Evolutionary conservation across 2,113 vertebrate species (phyloP).

Genomic region (Actinemys pallida): DNA sequence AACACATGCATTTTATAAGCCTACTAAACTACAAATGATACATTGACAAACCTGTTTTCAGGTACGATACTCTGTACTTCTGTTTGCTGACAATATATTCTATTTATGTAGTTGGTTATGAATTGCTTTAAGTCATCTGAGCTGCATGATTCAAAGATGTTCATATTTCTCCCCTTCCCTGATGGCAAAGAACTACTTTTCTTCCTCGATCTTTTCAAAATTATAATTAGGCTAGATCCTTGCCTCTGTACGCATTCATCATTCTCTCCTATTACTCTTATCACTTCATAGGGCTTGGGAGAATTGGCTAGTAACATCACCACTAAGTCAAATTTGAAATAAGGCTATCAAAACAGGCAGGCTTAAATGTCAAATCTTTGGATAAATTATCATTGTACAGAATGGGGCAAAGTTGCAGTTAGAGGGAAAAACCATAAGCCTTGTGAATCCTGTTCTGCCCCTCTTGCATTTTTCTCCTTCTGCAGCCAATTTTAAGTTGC

Average conservation of each 20-base stretch:
- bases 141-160: conserved; percentile 50
- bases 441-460: not conserved
- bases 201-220: conserved; percentile 27
- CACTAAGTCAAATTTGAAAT: conserved; percentile 58
- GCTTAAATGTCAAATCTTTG: conserved; percentile 23
- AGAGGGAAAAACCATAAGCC: not conserved
- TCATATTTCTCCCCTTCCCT: conserved; percentile 61
- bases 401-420: conserved; percentile 9
- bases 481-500: not conserved
- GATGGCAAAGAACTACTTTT: conserved; percentile 52
- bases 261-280: conserved; percentile 62
- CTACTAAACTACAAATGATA: conserved; percentile 65
- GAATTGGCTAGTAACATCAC: conserved; percentile 54
- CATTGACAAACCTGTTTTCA: conserved; percentile 44
- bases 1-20: conserved; percentile 63
- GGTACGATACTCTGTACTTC: conserved; percentile 42
- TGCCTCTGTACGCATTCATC: conserved; percentile 46
- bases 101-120: conserved; percentile 68
- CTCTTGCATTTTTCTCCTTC: not conserved
- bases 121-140: conserved; percentile 71
- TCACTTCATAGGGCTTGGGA: conserved; percentile 2
- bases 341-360: conserved; percentile 67
- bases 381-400: conserved; percentile 57
- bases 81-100: conserved; percentile 67
- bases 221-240: conserved; percentile 63